phyloP scores from a whole-genome alignment of 2,888 invertebrate genomes.

The Dasypogon diadema region DNA sequence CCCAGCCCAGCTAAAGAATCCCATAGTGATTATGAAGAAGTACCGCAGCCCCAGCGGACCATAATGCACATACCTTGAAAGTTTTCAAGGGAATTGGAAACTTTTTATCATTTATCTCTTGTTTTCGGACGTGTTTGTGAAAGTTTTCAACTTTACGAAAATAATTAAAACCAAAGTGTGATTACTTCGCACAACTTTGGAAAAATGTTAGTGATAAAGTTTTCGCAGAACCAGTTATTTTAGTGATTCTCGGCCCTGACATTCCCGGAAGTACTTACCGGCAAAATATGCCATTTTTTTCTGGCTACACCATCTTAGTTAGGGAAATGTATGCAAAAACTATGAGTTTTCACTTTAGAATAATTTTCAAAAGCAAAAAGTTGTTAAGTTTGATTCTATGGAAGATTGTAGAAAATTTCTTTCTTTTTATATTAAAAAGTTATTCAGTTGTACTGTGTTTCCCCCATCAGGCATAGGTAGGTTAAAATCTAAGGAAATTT shows the following conservation, averaged over 20 bases:
- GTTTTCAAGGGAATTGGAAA: slow-evolving; percentile 26
- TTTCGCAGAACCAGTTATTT: background rate
- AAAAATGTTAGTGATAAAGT: slow-evolving; percentile 25
- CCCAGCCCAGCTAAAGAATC: background rate
- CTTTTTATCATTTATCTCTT: slow-evolving; percentile 41
- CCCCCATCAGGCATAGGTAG: too few species aligned
- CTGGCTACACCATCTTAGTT: slow-evolving; percentile 6
- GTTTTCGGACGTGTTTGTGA: slow-evolving; percentile 30
- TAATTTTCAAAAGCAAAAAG: background rate
- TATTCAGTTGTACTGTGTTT: too few species aligned
- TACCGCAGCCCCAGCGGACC: background rate
- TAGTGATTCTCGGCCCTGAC: background rate
- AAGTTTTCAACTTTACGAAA: slow-evolving; percentile 37
- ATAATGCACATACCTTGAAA: slow-evolving; percentile 25
- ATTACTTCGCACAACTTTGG: slow-evolving; percentile 31
- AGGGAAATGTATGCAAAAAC: slow-evolving; percentile 6
- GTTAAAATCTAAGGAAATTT: too few species aligned
- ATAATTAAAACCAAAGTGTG: slow-evolving; percentile 44
- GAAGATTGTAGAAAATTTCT: too few species aligned
- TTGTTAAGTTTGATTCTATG: background rate
- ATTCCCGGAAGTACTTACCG: slow-evolving; percentile 5
- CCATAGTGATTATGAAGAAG: background rate
- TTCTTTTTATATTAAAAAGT: too few species aligned
- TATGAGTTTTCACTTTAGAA: background rate
- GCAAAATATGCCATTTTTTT: slow-evolving; percentile 18